These are phyloP conservation scores for Caracal caracal DNA, from an alignment of 2,113 vertebrate species.

Conservation along the genomic window DNA sequence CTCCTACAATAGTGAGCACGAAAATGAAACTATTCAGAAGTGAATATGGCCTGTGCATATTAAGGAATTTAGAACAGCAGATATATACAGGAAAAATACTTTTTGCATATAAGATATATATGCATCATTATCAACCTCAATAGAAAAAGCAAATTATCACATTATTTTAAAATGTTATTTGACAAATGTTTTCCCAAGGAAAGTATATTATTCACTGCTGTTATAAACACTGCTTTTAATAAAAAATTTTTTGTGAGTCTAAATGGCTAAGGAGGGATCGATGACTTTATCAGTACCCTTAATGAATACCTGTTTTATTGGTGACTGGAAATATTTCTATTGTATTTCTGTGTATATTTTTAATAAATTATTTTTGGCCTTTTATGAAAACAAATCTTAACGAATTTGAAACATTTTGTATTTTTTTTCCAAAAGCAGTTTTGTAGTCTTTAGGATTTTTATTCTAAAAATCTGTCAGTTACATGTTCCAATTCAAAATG, in stretches of 20 bases:
- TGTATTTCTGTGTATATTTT: constrained; percentile 70
- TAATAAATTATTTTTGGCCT: constrained; percentile 77
- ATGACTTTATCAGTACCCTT: constrained; percentile 4
- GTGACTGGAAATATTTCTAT: constrained; percentile 67
- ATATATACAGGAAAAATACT: background rate
- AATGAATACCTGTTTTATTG: constrained; percentile 55
- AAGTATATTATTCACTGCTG: constrained; percentile 20
- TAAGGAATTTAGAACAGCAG: constrained; percentile 9
- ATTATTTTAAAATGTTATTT: constrained; percentile 68
- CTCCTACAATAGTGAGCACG: background rate
- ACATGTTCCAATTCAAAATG: constrained; percentile 39
- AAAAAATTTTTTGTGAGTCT: constrained; percentile 31
- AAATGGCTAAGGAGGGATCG: constrained; percentile 58
- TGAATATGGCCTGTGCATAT: background rate
- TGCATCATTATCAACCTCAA: constrained; percentile 21
- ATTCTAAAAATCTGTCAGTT: constrained; percentile 56
- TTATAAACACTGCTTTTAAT: constrained; percentile 61
- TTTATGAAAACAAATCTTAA: constrained; percentile 71
- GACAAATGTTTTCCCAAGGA: constrained; percentile 57
- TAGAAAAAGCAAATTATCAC: constrained; percentile 60
- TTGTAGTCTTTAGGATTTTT: constrained; percentile 21
- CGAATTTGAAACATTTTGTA: constrained; percentile 60
- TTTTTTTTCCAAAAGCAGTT: constrained; percentile 44
- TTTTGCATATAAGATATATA: background rate
- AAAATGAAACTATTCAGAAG: background rate